phyloP scores from a whole-genome alignment of 2,113 vertebrate genomes.

The Oncorhynchus nerka region DNA sequence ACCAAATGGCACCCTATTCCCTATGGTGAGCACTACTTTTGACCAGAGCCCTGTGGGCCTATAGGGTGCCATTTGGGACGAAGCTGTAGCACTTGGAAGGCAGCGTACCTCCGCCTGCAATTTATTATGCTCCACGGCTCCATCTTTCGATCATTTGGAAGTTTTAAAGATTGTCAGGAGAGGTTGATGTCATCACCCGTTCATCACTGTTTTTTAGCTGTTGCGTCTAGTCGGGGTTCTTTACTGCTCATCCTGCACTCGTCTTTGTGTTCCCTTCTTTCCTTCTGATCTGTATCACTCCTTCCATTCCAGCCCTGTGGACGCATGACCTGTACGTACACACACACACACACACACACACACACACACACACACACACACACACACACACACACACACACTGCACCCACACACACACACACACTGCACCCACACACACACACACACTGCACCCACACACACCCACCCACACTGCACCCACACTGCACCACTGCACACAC shows the following conservation, averaged over 20 bases:
- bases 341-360: not conserved
- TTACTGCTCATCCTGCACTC: conserved; percentile 46
- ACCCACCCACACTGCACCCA: too few species aligned
- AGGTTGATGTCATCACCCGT: not conserved
- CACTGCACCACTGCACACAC: too few species aligned
- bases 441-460: not conserved
- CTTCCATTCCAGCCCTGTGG: conserved; percentile 18
- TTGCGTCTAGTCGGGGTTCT: conserved; percentile 25
- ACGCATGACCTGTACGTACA: too few species aligned
- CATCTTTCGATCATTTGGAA: not conserved
- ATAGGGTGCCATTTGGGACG: too few species aligned
- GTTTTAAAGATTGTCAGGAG: not conserved
- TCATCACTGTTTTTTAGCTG: not conserved
- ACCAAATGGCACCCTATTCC: too few species aligned
- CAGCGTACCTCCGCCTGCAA: not conserved
- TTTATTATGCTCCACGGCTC: not conserved
- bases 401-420: conserved; percentile 27
- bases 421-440: not conserved
- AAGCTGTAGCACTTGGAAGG: not conserved
- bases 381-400: too few species aligned
- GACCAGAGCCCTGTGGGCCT: too few species aligned
- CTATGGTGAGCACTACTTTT: too few species aligned
- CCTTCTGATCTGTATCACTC: conserved; percentile 49
- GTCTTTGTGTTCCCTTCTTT: conserved; percentile 14
- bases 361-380: too few species aligned